Percentiles rank a stretch among this genome's conserved stretches.
Conservation (phyloP, 2,888 invertebrate species). For the Merodon equestris region DNA sequence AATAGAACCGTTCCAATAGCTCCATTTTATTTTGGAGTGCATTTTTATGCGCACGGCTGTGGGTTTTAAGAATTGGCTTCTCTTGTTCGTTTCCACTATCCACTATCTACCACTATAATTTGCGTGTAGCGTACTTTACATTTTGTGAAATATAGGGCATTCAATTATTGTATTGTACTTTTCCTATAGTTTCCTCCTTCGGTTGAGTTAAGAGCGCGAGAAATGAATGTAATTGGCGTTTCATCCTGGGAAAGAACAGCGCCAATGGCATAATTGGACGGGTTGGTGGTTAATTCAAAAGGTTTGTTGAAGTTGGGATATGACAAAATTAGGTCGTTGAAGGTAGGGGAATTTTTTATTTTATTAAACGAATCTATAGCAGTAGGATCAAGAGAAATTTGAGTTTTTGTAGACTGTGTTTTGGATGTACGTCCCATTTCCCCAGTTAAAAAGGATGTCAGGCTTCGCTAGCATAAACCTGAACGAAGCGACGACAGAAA, state of each 20-base stretch:
- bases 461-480: neutral
- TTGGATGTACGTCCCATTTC: conserved; percentile 2
- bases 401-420: neutral
- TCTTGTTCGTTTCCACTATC: conserved; percentile 16
- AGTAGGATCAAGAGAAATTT: conserved; percentile 3
- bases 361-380: conserved; percentile 12
- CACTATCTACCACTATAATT: conserved; percentile 19
- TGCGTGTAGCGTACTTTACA: conserved; percentile 28
- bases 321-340: neutral
- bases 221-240: no score
- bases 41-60: neutral
- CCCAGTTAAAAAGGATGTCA: neutral
- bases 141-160: conserved; percentile 14
- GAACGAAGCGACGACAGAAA: conserved; percentile 6
- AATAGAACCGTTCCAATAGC: conserved; percentile 50
- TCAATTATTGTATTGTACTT: neutral
- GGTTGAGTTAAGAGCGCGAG: no score
- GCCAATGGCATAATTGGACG: neutral
- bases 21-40: conserved; percentile 36
- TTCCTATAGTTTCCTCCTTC: conserved; percentile 15
- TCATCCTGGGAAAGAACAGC: no score
- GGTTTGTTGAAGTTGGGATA: neutral
- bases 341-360: conserved; percentile 7
- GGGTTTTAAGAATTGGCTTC: conserved; percentile 12
- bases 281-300: conserved; percentile 13